Base-by-base conservation (phyloP, 1,140 invertebrate genomes). In the Phthorimaea operculella region DNA sequence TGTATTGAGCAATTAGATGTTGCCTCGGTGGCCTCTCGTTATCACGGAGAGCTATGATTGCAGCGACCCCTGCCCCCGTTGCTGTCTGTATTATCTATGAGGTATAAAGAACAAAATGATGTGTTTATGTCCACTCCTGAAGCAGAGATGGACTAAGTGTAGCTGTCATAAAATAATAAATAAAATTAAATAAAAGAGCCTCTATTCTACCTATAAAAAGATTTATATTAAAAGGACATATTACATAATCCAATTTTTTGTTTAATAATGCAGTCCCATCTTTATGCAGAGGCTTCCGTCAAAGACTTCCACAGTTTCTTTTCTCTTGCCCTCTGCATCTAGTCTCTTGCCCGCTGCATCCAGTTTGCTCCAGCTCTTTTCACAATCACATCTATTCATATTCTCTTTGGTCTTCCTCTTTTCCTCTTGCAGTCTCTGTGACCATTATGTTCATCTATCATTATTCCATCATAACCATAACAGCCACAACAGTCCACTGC, bases 61-160 rank as follows among this genome's bases (percentile, higher is more conserved):
- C 80, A 83, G 28, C 66, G 73, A 80, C 79, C 80, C 74, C 59
- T 74, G 77, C 64, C 70, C 78, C 66, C 64, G 68, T 63, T 63
- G 48, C 62, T 74, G 55, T 54, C 47, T 63, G 64, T 68, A 68
- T 76, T 80, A 76, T 71, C 71, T 72, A 62, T 62, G 70, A 70
- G 67, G 68, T 73, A 72, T 72, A 74, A 74, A 75, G 72, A 70
- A 74, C 74, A 69, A 70, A 71, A 66, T 59, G 66, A 73, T 67
- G 63, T 79, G 72, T 76, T 77, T 70, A 70, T 63, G 48, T 49
- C 28, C 9, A 50, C 48, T 62, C 60, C 58, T 50, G 59, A 54
- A n/a, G 9, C 21, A 50, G 21, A 28, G 17, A 50, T 50, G 48
- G 9, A 50, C 18, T 50, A 4, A 48, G 45, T 28, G 21, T 28